Evolutionary conservation across 2,888 invertebrate species (phyloP).

Genomic region (Encarsia formosa): DNA sequence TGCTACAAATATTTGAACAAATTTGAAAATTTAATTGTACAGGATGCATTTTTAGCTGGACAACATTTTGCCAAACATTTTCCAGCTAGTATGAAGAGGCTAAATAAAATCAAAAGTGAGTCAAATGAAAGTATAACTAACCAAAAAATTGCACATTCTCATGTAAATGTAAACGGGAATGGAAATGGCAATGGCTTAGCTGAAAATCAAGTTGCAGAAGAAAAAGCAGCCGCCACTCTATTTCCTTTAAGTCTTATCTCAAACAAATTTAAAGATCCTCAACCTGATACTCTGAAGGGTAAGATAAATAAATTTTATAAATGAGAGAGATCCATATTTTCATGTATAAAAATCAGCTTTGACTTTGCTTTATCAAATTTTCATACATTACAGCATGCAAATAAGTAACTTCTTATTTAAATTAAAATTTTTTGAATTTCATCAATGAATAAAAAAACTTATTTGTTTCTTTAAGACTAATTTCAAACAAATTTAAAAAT

Average conservation of each 20-base stretch:
- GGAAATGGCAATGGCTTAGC: constrained; percentile 10
- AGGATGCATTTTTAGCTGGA: constrained; percentile 61
- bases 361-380: too few species aligned
- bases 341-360: too few species aligned
- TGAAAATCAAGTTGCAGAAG: constrained; percentile 34
- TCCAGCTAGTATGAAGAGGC: constrained; percentile 52
- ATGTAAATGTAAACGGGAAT: constrained; percentile 3
- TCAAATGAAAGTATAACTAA: constrained; percentile 38
- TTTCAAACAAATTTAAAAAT: too few species aligned
- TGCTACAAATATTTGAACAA: not conserved
- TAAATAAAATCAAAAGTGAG: constrained; percentile 51
- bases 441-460: too few species aligned
- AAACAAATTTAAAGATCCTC: constrained; percentile 39
- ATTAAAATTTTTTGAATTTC: too few species aligned
- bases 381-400: too few species aligned
- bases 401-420: too few species aligned
- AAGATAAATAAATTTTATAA: too few species aligned
- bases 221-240: constrained; percentile 43
- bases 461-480: too few species aligned
- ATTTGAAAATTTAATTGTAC: constrained; percentile 20
- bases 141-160: not conserved
- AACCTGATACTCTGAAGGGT: constrained; percentile 41
- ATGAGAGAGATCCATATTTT: too few species aligned
- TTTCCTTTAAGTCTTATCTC: constrained; percentile 46
- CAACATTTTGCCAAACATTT: constrained; percentile 70